Evolutionary conservation across 2,113 vertebrate genomes (phyloP).

Genomic region (Cygnus buccinator): DNA sequence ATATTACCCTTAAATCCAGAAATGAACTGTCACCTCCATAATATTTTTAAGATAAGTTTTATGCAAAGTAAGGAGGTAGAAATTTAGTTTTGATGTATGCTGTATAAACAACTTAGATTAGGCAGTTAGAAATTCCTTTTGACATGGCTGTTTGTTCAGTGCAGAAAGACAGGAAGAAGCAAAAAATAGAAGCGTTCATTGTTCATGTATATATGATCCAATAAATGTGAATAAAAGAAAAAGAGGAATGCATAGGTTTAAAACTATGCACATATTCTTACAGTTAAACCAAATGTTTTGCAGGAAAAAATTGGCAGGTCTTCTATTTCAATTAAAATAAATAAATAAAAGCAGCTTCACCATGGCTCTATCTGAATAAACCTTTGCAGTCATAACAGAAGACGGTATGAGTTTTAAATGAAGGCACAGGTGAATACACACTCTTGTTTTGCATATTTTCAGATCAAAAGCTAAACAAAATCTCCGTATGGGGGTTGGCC

Average conservation of each 20-base stretch:
- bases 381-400: neutral
- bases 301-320: neutral
- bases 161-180: neutral
- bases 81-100: neutral
- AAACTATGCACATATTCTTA: neutral
- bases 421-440: neutral
- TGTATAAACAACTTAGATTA: neutral
- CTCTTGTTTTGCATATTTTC: neutral
- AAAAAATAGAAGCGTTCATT: neutral
- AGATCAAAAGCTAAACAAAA: neutral
- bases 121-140: neutral
- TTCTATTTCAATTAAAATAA: neutral
- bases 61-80: neutral
- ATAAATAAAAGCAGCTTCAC: neutral
- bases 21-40: neutral
- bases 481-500: neutral
- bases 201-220: neutral
- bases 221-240: neutral
- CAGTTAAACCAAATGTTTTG: neutral
- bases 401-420: neutral
- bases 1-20: neutral
- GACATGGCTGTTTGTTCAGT: neutral
- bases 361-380: neutral
- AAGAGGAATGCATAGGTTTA: neutral
- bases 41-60: neutral